Evolutionary conservation across 2,113 vertebrate genomes (phyloP), one percentile per base, ranked within the genome.

Genomic region (Bubo blakistoni): DNA sequence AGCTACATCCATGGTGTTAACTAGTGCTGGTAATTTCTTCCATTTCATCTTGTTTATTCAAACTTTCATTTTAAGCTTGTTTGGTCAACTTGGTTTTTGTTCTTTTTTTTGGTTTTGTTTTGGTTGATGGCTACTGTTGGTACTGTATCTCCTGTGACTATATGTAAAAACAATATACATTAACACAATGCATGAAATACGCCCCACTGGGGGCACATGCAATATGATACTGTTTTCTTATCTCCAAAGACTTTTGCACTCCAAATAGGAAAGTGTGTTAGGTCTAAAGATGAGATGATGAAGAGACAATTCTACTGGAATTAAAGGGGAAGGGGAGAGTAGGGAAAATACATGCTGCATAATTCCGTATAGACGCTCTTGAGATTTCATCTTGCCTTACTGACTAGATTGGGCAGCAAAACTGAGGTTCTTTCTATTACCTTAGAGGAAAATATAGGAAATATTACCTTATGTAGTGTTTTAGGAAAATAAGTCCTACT

Each of bases 131-230:
- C 13, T 42, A 42, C 15, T 42, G 42, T 42, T 42, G 42, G 10
- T 49, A 25, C 8, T 1, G 2, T 44, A 49, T 8, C 18, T 70
- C 7, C 30, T n/a, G 16, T 77, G 42, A 93, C 72, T 59, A 12
- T 8, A 34, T 58, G 12, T n/a, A 46, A 82, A 88, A 88, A 10
- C 4, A 83, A 36, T 16, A 16, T 11, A 18, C 1, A 0, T 38
- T 13, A 88, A 79, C 8, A 90, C 32, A 78, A 82, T 21, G 14
- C 10, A 72, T 42, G 29, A 66, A 88, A 58, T 57, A 62, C 7
- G 12, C 14, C 11, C 12, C 54, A 4, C 3, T 73, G 7, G 5
- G 8, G 1, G 1, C 7, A 61, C 8, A 70, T 44, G 19, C 4
- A 47, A 6, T 38, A 55, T 27, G 13, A 46, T 42, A 17, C 26